Base-by-base conservation (phyloP, 2,888 invertebrate species). In the Drepana falcataria region DNA sequence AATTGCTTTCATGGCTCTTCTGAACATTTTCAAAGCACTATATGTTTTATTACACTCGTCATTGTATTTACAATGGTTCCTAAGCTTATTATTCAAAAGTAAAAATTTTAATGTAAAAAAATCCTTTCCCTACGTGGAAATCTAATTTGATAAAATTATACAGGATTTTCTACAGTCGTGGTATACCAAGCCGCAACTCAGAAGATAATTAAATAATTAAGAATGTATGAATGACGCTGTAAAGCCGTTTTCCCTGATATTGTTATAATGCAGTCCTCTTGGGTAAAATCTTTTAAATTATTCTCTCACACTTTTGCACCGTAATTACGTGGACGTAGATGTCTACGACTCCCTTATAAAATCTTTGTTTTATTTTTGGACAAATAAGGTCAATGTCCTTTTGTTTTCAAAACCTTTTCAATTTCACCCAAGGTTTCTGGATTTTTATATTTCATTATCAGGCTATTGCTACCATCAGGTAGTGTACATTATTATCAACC, bases 151-250 rank as follows among this genome's bases (percentile, higher is more conserved):
- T 83, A 79, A 83, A 82, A 85, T 85, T 83, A 80, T 73, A 69
- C 66, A 62, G 79, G 78, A 80, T 83, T 85, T 83, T 83, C 83
- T 85, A 80, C 77, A 82, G 78, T 76, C 71, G 71, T 72, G 74
- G 77, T 79, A 74, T 81, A 74, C 75, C 75, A 77, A 67, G 67
- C 79, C 79, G 77, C 75, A 21, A 82, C 84, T 85, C 81, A 72
- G 75, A 83, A 86, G 87, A 86, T 88, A 89, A 90, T 90, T 89
- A 88, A 89, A 88, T 89, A 87, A 89, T 90, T 88, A 89, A 87
- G 78, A 87, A 88, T 89, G 87, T 87, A 88, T 89, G 87, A 89
- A 87, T 87, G 84, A 87, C 80, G 85, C 79, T 80, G 83, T 84
- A 85, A 84, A 87, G 83, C 83, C 82, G 85, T 87, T 87, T 81